A percentile compares a stretch with the other conserved stretches of the same genome.
These are phyloP conservation scores for Thomomys bottae DNA, from an alignment of 2,113 vertebrate species.

Conservation along the genomic window DNA sequence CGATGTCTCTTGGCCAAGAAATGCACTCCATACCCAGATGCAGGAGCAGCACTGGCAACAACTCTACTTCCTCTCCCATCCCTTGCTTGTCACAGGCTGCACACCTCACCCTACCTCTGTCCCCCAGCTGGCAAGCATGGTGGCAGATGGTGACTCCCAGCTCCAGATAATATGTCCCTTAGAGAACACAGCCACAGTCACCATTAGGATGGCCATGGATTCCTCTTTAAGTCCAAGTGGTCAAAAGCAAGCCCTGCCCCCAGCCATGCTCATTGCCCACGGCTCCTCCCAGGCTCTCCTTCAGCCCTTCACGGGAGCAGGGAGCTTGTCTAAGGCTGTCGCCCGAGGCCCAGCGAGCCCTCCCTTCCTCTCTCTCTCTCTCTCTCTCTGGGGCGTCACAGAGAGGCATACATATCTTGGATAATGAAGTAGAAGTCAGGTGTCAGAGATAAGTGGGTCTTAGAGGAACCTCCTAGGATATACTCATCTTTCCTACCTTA, in stretches of 20 bases:
- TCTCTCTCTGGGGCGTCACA: too few relatives aligned
- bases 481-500: background rate
- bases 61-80: background rate
- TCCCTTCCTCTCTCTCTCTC: too few relatives aligned
- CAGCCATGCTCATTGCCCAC: background rate
- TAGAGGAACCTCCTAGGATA: background rate
- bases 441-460: background rate
- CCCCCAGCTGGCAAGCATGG: background rate
- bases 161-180: too few relatives aligned
- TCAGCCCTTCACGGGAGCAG: background rate
- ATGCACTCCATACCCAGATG: fast-evolving
- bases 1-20: slow-evolving; percentile 47
- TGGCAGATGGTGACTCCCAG: background rate
- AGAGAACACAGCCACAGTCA: background rate
- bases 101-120: too few relatives aligned
- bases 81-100: background rate
- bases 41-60: background rate
- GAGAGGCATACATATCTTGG: background rate
- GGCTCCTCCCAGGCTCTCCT: fast-evolving
- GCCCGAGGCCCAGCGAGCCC: background rate
- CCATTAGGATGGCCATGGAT: background rate
- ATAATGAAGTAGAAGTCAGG: background rate
- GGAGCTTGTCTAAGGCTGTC: background rate
- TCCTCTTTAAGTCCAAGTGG: background rate
- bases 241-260: background rate